Base-by-base conservation (phyloP, 2,113 vertebrate species). In the Sebastes fasciatus region DNA sequence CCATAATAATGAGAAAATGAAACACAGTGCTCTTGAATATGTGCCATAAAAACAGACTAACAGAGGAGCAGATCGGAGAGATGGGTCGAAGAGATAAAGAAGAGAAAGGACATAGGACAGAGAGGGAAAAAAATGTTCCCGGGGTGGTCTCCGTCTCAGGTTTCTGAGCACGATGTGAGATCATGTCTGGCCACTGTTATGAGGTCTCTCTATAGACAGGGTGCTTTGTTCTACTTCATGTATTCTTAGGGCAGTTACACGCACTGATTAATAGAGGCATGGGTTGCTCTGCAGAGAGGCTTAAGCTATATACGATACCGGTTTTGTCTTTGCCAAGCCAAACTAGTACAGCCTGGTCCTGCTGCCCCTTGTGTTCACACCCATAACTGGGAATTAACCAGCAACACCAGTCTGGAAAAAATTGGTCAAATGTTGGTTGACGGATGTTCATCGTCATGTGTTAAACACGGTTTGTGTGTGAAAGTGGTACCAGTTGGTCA, bases 111-210 rank as follows among this genome's bases (percentile, higher is more conserved):
- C 62, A 23, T 0, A 49, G 60, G 66, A 49, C 60, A 68, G 13
- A 21, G 46, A 61, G 34, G 12, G 8, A 6, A 52, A 75, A 83
- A 51, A 69, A 19, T 12, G 61, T 83, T 82, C 77, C 89, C 11
- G 48, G 88, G 88, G 92, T 94, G 91, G 91, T 93, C 91, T 83
- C 57, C 72, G 60, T 62, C 90, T 93, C 89, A 23, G 75, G 82
- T 93, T 92, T 91, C 91, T 70, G 43, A 73, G 82, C 75, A 79
- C 26, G 62, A 86, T 82, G 86, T 91, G 91, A 93, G 87, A 86
- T 94, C 91, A 92, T 88, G 90, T 94, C 93, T 93, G 89, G 89
- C 73, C 76, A 67, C 79, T 66, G 88, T 84, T 82, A 69, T 45
- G 77, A 54, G 77, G 91, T 76, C 86, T 80, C 81, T 86, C 61